Base-by-base conservation (phyloP, 2,888 invertebrate species). In the Ennomos quercinarius region DNA sequence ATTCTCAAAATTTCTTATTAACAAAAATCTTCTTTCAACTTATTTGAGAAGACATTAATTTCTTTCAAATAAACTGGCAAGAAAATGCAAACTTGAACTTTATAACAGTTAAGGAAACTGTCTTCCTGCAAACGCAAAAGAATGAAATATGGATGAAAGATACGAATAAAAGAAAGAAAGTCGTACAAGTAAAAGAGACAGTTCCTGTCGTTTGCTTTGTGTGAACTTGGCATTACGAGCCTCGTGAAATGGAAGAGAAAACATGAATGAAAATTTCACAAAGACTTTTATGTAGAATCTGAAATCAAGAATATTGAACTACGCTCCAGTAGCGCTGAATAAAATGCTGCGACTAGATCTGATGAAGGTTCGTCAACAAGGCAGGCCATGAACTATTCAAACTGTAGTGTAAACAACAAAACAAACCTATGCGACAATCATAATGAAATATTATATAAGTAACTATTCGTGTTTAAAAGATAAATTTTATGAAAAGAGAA, bases 291-390 rank as follows among this genome's bases (percentile, higher is more conserved):
- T 71, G 61, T 66, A 69, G 63, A 67, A 66, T 58, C 64, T 56
- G 61, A 69, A 71, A 74, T 77, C 70, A 72, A 73, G 71, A 75
- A 75, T 75, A 74, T 76, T 76, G 71, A 70, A 66, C 60, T 61
- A 66, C 68, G 76, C 74, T 64, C 75, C 69, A 77, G 70, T 74
- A 71, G 70, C 57, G 59, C 63, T 74, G 76, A 73, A 78, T 76
- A 70, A 75, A 74, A 72, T 69, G 68, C 70, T 55, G 43, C 44
- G 50, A 13, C 46, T 38, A 41, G 45, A 56, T 37, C 47, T 27
- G 41, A 52, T 45, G 46, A 49, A 55, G 50, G 56, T 57, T 61
- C 6, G 47, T 52, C 55, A 63, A 61, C 58, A 59, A 43, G 27
- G 17, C 8, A 43, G 27, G 57, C 54, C 62, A 65, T 63, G 64